Evolutionary conservation across 2,797 vertebrate genomes (phyloP).

Genomic region (Ceyx erithaca): DNA sequence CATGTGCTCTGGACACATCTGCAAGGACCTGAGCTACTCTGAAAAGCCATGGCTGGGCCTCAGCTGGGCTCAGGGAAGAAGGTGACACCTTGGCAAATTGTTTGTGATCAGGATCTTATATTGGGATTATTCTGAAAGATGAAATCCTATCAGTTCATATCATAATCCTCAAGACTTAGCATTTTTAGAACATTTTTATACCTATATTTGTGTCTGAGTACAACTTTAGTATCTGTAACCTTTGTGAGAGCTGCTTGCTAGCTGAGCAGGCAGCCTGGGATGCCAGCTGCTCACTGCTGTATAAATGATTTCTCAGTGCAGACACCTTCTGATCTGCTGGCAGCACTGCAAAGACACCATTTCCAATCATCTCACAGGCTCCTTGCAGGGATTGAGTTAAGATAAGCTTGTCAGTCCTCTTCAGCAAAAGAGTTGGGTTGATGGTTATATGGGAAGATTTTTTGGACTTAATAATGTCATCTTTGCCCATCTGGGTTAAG

Average conservation of each 20-base stretch:
- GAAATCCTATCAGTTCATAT: not conserved
- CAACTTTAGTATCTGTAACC: not conserved
- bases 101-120: not conserved
- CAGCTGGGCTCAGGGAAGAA: not conserved
- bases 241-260: slow-evolving; percentile 24
- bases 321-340: slow-evolving; percentile 42
- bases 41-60: not conserved
- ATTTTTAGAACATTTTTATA: slow-evolving; percentile 27
- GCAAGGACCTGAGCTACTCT: not conserved
- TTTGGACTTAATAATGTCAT: slow-evolving; percentile 3
- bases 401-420: slow-evolving; percentile 19
- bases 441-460: not conserved
- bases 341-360: slow-evolving; percentile 14
- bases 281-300: slow-evolving; percentile 11
- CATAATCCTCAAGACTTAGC: not conserved
- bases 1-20: not conserved
- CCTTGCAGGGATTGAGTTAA: slow-evolving; percentile 42
- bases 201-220: not conserved
- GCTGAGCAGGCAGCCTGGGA: not conserved
- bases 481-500: not conserved
- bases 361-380: slow-evolving; percentile 45
- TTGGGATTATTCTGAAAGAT: not conserved
- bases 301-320: slow-evolving; percentile 39
- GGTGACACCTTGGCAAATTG: not conserved
- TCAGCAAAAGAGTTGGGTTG: slow-evolving; percentile 18